Evolutionary conservation across 2,113 vertebrate species (phyloP).

Genomic region (Oryzias curvinotus): DNA sequence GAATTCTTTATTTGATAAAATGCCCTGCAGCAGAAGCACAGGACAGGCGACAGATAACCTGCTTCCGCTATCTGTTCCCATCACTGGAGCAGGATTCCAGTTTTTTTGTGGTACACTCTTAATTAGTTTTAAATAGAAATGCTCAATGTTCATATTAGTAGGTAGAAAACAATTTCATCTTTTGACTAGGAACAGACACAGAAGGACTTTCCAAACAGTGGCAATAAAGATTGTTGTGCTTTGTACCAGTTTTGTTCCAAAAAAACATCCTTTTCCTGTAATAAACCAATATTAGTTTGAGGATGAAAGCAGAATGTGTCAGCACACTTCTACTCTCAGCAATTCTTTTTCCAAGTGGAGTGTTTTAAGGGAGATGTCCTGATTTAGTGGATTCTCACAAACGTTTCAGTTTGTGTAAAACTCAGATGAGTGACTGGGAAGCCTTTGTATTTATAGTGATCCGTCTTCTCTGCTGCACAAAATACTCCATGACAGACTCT

Average conservation of each 20-base stretch:
- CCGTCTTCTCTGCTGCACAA: constrained; percentile 19
- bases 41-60: constrained; percentile 45
- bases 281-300: constrained; percentile 37
- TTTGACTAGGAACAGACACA: constrained; percentile 12
- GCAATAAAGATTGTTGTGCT: constrained; percentile 18
- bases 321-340: constrained; percentile 18
- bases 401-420: constrained; percentile 35
- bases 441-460: background rate
- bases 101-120: constrained; percentile 4
- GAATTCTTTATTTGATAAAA: constrained; percentile 62
- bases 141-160: background rate
- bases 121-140: constrained; percentile 9
- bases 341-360: constrained; percentile 15
- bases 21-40: constrained; percentile 33
- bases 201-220: constrained; percentile 24
- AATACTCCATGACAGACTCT: constrained; percentile 6
- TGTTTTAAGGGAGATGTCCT: constrained; percentile 61
- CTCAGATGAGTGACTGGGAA: constrained; percentile 15
- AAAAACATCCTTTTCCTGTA: constrained; percentile 56
- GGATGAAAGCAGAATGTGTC: constrained; percentile 46
- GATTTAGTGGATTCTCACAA: constrained; percentile 44
- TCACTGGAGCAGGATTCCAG: constrained; percentile 19
- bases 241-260: constrained; percentile 36
- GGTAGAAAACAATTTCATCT: too few species aligned
- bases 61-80: constrained; percentile 28